Base-by-base conservation (phyloP, 2,797 vertebrate genomes). In the Catostomus latipinnis region DNA sequence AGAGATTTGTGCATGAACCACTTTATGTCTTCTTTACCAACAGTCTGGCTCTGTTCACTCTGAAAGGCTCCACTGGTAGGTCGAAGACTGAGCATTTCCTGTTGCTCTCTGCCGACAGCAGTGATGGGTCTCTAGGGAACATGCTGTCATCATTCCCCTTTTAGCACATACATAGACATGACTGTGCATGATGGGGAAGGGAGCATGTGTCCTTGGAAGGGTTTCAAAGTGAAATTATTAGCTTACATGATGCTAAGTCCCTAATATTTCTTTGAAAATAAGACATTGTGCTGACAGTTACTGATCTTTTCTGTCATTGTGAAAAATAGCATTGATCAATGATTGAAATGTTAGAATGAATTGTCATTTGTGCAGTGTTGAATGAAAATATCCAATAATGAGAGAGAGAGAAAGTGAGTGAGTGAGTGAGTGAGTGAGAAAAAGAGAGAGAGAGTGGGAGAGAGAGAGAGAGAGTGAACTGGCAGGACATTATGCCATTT, bases 1-100 rank as follows among this genome's bases (percentile, higher is more conserved):
- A 3, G 68, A 65, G 45, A 77, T 81, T 76, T 66, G 9, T 71
- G 76, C 75, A 86, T 86, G 83, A 88, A 80, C 86, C 66, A 76
- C 58, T 10, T 80, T 87, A 87, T 82, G 83, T 84, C 60, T 46
- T 10, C 18, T 43, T 61, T 5, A 74, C 54, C 62, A 86, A 91
- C 82, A 88, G 84, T 68, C 80, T 65, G 43, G 80, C 46, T 86
- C 87, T 92, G 88, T 88, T 73, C 12, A 81, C 83, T 82, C 10
- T 92, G 77, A 92, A 93, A 93, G 89, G 80, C 45, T 8, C 81
- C 83, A 91, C 90, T 93, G 91, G 91, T 85, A 87, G 91, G 89
- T 87, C 90, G 81, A 90, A 93, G 86, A 89, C 89, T 81, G 90
- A 87, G 88, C 86, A 80, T 92, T 91, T 93, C 91, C 92, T 91